These are phyloP conservation scores for Eidolon dupreanum DNA, from an alignment of 2,797 vertebrate genomes.

Conservation along the genomic window DNA sequence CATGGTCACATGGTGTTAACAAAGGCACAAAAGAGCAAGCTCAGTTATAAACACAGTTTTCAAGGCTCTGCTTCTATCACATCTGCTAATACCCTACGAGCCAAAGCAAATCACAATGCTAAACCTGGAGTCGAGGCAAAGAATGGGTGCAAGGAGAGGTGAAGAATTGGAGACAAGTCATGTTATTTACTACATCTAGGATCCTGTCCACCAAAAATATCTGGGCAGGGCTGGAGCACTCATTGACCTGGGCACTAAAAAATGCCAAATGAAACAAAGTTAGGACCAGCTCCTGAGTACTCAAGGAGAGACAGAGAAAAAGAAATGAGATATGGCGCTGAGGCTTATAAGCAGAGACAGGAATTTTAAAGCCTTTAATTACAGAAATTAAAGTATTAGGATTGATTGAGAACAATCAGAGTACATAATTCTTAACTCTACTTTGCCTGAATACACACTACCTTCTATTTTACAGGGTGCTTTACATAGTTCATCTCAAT, in stretches of 20 bases:
- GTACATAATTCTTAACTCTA: neutral
- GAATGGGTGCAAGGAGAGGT: neutral
- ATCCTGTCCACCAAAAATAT: neutral
- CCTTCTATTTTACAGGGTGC: neutral
- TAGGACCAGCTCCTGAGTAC: neutral
- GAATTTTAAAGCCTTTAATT: neutral
- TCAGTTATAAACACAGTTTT: neutral
- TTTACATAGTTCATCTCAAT: neutral
- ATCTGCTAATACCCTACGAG: neutral
- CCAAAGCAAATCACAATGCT: neutral
- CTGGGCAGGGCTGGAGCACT: neutral
- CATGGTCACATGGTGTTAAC: neutral
- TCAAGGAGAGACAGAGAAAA: neutral
- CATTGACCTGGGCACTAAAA: neutral
- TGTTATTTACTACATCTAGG: neutral
- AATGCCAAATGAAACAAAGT: neutral
- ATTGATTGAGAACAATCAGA: neutral
- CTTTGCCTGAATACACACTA: neutral
- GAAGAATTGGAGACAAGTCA: neutral
- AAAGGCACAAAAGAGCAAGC: neutral
- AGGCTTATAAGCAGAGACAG: neutral
- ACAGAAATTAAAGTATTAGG: neutral
- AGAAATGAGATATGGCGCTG: neutral
- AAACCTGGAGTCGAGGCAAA: neutral
- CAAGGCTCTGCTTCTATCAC: neutral